Base-by-base conservation (phyloP, 2,113 vertebrate species). In the Rallus limicola region DNA sequence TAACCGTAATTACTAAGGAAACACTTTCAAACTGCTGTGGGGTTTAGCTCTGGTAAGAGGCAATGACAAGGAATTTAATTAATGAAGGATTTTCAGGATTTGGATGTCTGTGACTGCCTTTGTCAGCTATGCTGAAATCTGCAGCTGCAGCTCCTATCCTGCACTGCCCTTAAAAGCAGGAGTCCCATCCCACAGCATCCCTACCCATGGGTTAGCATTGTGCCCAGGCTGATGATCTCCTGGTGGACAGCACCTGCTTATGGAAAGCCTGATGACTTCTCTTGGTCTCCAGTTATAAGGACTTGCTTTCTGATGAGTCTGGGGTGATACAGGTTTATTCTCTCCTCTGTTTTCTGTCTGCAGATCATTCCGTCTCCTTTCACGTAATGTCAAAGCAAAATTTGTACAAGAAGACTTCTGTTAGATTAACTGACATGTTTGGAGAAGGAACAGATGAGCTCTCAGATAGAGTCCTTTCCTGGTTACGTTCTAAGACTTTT, bases 11-110 rank as follows among this genome's bases (percentile, higher is more conserved):
- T 81, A 55, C 56, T 33, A 29, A 67, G 36, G 25, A 77, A 70
- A 68, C 7, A 13, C 26, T 59, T 77, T 40, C 17, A 16, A n/a
- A 25, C 50, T 62, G 36, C 40, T 8, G 5, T 0, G 0, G 18
- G 10, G 31, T 59, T 84, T 72, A 74, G 52, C n/a, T 20, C n/a
- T 28, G 50, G 17, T 17, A 42, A 70, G 46, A 14, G 42, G n/a
- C 36, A n/a, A 8, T 67, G 46, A 38, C 20, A 55, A 76, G 56
- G 16, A 24, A 80, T 46, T 62, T 81, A 13, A 20, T 50, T 65
- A 52, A 11, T 67, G 63, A 81, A 67, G 46, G 38, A 16, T 72
- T 88, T 74, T 81, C 25, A 26, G 46, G 36, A 26, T 92, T 24
- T 67, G 25, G 23, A 29, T 18, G 6, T 56, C 52, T 75, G 16